Evolutionary conservation across 2,888 invertebrate genomes (phyloP).

Genomic region (Shargacucullia verbasci): DNA sequence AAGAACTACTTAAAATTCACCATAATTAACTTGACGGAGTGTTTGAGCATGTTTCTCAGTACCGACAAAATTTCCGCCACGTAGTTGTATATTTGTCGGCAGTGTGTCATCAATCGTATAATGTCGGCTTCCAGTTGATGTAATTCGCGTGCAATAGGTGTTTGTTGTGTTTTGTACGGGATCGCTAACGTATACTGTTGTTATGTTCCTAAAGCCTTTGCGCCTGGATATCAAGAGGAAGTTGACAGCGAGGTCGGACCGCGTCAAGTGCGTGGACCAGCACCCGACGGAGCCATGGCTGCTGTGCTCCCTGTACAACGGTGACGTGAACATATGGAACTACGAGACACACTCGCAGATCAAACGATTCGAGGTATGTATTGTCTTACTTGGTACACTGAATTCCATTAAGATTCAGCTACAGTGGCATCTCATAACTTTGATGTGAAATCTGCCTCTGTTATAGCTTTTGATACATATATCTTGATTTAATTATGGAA

Average conservation of each 20-base stretch:
- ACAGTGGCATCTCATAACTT: neutral
- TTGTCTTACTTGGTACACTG: neutral
- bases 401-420: neutral
- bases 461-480: too few relatives aligned
- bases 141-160: constrained; percentile 61
- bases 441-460: neutral
- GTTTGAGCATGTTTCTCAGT: constrained; percentile 23
- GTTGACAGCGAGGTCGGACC: constrained; percentile 98
- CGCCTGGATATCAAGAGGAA: constrained; percentile 99
- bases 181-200: constrained; percentile 54
- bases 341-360: constrained; percentile 97
- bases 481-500: too few relatives aligned
- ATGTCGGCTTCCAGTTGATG: constrained; percentile 72
- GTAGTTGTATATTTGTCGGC: constrained; percentile 66
- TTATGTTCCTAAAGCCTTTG: constrained; percentile 92
- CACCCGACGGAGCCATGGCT: constrained; percentile 99
- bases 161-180: constrained; percentile 49
- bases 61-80: constrained; percentile 60
- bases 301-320: constrained; percentile 99
- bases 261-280: constrained; percentile 99
- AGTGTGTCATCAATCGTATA: constrained; percentile 73
- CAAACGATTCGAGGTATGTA: constrained; percentile 93
- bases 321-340: constrained; percentile 99
- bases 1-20: constrained; percentile 65
- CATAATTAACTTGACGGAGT: constrained; percentile 40